Evolutionary conservation across 1,140 invertebrate genomes (phyloP).

Genomic region (Campoletis sonorensis): DNA sequence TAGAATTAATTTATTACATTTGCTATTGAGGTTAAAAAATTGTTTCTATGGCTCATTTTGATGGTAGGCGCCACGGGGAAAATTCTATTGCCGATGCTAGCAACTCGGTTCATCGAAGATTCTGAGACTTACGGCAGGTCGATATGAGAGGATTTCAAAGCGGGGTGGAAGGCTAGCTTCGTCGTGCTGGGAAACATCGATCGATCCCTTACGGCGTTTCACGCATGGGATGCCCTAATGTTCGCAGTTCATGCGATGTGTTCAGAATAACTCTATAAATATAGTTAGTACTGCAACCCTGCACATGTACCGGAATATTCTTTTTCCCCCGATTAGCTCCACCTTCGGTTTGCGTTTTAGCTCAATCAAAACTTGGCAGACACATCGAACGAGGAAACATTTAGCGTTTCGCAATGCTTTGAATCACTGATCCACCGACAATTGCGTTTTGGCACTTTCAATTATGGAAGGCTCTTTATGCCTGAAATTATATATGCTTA

Average conservation of each 20-base stretch:
- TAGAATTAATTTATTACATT: constrained; percentile 46
- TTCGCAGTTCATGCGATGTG: constrained; percentile 56
- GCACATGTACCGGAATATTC: neutral
- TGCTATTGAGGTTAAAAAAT: constrained; percentile 20
- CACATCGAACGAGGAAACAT: constrained; percentile 64
- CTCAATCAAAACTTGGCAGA: constrained; percentile 70
- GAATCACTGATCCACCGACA: constrained; percentile 21
- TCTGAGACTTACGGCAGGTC: constrained; percentile 18
- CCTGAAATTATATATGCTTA: too few species aligned
- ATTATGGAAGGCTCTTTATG: neutral
- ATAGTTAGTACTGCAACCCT: neutral
- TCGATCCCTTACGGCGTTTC: constrained; percentile 51
- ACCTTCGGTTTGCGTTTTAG: constrained; percentile 48
- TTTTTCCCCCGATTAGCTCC: neutral
- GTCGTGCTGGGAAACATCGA: constrained; percentile 42
- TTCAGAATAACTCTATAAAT: constrained; percentile 13
- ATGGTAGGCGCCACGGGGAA: constrained; percentile 16
- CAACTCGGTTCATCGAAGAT: constrained; percentile 4
- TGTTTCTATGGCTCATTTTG: constrained; percentile 47
- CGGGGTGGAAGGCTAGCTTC: constrained; percentile 23
- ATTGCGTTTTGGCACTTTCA: too few species aligned
- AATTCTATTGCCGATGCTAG: neutral
- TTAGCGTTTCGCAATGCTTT: constrained; percentile 50
- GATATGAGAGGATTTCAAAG: constrained; percentile 12
- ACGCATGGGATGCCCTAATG: constrained; percentile 54